A percentile compares a stretch with the other conserved stretches of the same genome.
Conservation (phyloP, 2,888 invertebrate genomes). For the Melipona beecheii region DNA sequence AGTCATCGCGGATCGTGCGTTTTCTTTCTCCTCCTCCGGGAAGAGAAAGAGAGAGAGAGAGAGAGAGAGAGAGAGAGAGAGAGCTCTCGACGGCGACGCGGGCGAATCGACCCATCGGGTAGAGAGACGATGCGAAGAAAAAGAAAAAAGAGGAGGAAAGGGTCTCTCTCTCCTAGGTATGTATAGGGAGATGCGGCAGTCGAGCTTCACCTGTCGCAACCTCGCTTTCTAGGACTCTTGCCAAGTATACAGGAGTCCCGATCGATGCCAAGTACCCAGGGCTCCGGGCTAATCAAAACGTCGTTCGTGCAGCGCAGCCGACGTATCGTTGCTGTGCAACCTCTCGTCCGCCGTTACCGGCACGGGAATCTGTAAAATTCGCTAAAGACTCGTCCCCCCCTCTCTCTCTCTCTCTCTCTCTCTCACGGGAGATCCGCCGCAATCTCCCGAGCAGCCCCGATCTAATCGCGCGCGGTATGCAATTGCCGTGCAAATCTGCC, state of each 20-base stretch:
- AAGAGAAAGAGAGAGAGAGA: not conserved
- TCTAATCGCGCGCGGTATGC: conserved; percentile 70
- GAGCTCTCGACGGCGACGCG: not conserved
- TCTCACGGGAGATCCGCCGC: conserved; percentile 36
- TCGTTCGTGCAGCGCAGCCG: conserved; percentile 43
- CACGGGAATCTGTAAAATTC: conserved; percentile 62
- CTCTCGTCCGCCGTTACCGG: not conserved
- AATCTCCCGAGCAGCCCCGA: conserved; percentile 65
- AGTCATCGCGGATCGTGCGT: not conserved
- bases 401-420: not conserved
- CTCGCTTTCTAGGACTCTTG: conserved; percentile 69
- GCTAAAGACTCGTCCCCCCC: conserved; percentile 10
- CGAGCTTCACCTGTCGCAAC: conserved; percentile 65
- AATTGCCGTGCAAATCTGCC: conserved; percentile 72
- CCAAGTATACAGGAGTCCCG: conserved; percentile 57
- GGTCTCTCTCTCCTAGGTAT: conserved; percentile 1
- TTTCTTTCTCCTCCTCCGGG: not conserved
- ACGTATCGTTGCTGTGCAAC: not conserved
- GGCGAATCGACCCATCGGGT: not conserved
- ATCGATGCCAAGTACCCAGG: conserved; percentile 59
- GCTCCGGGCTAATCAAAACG: conserved; percentile 68
- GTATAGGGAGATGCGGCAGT: conserved; percentile 46
- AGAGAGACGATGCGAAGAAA: conserved; percentile 28
- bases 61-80: not conserved
- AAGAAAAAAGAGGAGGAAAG: not conserved